Evolutionary conservation across 2,113 vertebrate genomes (phyloP), one percentile per base, ranked within the genome.

Genomic region (Danio rerio): DNA sequence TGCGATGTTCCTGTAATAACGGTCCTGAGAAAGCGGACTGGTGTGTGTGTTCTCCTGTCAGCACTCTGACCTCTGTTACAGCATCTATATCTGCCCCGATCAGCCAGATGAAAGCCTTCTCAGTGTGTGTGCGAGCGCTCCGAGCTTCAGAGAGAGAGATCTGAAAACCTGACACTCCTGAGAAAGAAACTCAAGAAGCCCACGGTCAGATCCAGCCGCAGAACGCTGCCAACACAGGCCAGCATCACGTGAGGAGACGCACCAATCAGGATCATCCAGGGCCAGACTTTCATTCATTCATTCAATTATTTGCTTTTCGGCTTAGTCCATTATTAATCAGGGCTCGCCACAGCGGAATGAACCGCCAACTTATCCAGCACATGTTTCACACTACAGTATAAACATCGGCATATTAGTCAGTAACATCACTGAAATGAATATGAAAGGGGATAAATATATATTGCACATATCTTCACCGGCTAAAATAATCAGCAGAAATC

Each of bases 161-260:
- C 56, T 66, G 63, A 88, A 80, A 90, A 88, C 86, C 74, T 63
- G 84, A 90, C 85, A 90, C 87, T 85, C 89, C 85, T 90, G 86
- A 85, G 87, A 88, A 90, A 90, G 84, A 75, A 72, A 88, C 72
- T 43, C 68, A 70, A 78, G 75, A 83, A 42, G 55, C 58, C 72
- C 58, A 53, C 58, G 53, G 71, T 80, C 56, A 81, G 78, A 62
- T 55, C 72, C 56, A 70, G 86, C 69, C 77, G 84, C 31, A 78
- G 42, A 86, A 82, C 78, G 52, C 59, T 78, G 15, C 8, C 42
- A 50, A 11, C 21, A 49, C 13, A 15, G 49, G 15, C 71, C 81
- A 82, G 3, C 31, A 31, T 79, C 59, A 40, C 58, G 20, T 43
- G 49, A 71, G 3, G 31, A 31, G 31, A 31, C 3, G 31, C 31